A percentile compares a stretch with the other conserved stretches of the same genome.
These are phyloP conservation scores for Littorina saxatilis DNA, from an alignment of 1,140 invertebrate species.

Conservation along the genomic window DNA sequence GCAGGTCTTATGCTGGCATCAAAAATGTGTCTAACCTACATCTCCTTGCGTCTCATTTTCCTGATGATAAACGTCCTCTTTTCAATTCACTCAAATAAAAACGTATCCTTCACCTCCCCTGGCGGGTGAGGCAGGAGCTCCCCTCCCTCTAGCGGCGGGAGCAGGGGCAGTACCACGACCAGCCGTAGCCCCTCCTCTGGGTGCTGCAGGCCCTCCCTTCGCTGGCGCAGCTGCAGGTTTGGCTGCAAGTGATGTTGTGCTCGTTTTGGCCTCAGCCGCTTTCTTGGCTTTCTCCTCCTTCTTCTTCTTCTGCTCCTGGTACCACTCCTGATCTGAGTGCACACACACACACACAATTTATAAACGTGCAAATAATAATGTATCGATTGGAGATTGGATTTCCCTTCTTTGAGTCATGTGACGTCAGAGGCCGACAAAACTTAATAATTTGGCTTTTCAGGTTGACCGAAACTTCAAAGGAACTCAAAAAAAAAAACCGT, in stretches of 20 bases:
- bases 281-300: conserved; percentile 59
- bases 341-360: not conserved
- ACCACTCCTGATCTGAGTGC: conserved; percentile 69
- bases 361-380: no score
- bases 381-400: no score
- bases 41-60: no score
- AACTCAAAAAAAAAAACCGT: no score
- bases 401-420: no score
- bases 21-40: no score
- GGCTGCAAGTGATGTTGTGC: conserved; percentile 44
- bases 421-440: no score
- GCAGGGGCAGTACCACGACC: conserved; percentile 49
- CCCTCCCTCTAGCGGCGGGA: conserved; percentile 37
- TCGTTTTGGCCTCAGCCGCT: conserved; percentile 47
- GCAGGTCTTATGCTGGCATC: no score
- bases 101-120: conserved; percentile 41
- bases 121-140: conserved; percentile 24
- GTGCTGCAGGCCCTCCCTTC: conserved; percentile 44
- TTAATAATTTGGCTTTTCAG: no score
- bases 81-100: no score
- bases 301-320: conserved; percentile 59
- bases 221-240: conserved; percentile 47
- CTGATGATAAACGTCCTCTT: no score
- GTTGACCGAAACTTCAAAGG: no score
- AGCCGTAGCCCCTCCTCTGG: conserved; percentile 53